Base-by-base conservation (phyloP, 1,140 invertebrate species). In the Paramacrobiotus metropolitanus region DNA sequence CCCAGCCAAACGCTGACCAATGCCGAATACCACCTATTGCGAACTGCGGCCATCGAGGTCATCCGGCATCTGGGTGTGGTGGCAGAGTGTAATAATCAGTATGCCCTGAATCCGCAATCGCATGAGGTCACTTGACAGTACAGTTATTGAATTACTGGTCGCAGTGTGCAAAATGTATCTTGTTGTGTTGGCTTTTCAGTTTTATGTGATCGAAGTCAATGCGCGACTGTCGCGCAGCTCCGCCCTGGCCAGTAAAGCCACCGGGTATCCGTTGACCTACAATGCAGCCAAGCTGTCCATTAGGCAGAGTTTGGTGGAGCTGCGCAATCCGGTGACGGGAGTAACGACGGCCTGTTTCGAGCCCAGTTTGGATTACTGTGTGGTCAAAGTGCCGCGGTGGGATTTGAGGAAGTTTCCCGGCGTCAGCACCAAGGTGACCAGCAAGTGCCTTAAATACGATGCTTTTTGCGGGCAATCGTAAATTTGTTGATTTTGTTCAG, bases 11-110 rank as follows among this genome's bases (percentile, higher is more conserved):
- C 62, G 24, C 29, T 62, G n/a, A 62, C 62, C 21, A 62, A 62
- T 29, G 29, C 2, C 18, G 62, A 62, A 29, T 62, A 62, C 29
- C 48, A 62, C 60, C 28, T 62, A 24, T 30, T 62, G 60, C 29
- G 62, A 29, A 61, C 60, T 28, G 61, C 62, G 9, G 62, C 62
- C n/a, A 9, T 62, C 15, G 61, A 68, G 66, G 68, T 69, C 45
- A 68, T 69, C 28, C 61, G 66, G 31, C 68, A 69, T 60, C 68
- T 69, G 64, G 66, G 66, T 2, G 68, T 69, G 60, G 66, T 69
- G 44, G 68, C 67, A 31, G 68, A 69, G 44, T 69, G 68, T 62
- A 69, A 69, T 62, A 69, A 68, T 29, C 68, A 69, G 65, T 69
- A 69, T 61, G 68, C 68, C 44, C 63, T 69, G 1, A 65, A 4